phyloP scores from a whole-genome alignment of 1,140 invertebrate species.

The Papilio helenus region DNA sequence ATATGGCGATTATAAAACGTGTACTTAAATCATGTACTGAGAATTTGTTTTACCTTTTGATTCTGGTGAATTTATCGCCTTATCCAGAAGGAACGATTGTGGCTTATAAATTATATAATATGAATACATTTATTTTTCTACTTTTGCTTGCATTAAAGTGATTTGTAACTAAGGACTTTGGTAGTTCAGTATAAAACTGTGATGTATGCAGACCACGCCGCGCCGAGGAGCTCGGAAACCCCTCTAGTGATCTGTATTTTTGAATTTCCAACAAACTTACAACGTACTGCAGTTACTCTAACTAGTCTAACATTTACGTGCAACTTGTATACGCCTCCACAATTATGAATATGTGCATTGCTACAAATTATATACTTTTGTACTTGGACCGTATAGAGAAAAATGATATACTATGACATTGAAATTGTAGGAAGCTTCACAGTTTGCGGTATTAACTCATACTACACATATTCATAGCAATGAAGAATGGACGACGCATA shows the following conservation, averaged over 20 bases:
- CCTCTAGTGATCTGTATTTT: neutral
- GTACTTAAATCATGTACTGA: conserved; percentile 33
- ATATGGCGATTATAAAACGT: conserved; percentile 16
- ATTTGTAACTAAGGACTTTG: conserved; percentile 20
- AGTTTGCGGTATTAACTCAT: neutral
- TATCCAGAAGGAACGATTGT: neutral
- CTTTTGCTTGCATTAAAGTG: neutral
- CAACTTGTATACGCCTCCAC: neutral
- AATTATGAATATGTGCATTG: conserved; percentile 11
- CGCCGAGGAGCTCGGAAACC: neutral
- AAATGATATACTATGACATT: neutral
- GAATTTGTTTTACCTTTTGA: neutral
- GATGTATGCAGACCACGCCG: neutral
- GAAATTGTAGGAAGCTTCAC: neutral
- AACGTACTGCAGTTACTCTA: neutral
- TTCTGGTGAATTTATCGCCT: neutral
- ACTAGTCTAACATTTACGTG: neutral
- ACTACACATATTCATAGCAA: conserved; percentile 6
- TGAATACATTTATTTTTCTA: neutral
- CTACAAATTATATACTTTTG: neutral
- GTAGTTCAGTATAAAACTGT: neutral
- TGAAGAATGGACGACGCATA: neutral
- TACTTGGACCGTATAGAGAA: neutral
- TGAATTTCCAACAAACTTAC: neutral
- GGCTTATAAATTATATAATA: neutral